phyloP scores from a whole-genome alignment of 2,888 invertebrate genomes.

The Leptinotarsa tumamoca region DNA sequence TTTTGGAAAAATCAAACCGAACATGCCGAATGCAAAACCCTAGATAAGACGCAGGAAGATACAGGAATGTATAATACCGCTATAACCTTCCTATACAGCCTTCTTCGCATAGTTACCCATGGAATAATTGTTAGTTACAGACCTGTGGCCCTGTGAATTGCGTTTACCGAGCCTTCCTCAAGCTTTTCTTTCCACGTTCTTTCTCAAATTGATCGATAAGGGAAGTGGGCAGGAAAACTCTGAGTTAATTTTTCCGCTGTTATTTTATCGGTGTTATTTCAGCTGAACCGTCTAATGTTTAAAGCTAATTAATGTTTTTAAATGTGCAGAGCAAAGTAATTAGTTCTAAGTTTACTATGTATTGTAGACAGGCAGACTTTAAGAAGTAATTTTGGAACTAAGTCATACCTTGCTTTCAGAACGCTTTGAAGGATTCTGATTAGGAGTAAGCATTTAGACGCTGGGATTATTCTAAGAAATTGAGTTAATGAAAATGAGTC shows the following conservation, averaged over 20 bases:
- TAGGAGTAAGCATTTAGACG: not conserved
- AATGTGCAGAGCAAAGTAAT: not conserved
- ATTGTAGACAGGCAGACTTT: not conserved
- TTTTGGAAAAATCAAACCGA: too few species aligned
- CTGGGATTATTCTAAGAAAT: too few species aligned
- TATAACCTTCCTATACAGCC: too few species aligned
- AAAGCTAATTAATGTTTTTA: not conserved
- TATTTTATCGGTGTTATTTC: conserved; percentile 6
- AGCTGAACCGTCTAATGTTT: not conserved
- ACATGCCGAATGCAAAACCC: not conserved
- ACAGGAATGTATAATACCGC: not conserved
- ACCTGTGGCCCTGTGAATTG: not conserved
- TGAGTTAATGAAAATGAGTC: too few species aligned
- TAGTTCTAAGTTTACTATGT: not conserved
- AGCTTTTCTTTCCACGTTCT: not conserved
- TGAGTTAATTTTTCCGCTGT: not conserved
- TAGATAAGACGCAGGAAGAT: not conserved
- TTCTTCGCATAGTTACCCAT: not conserved
- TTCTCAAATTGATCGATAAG: too few species aligned
- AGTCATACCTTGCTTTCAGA: not conserved
- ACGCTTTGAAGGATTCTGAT: not conserved
- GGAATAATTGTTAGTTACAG: not conserved
- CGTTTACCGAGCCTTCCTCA: not conserved
- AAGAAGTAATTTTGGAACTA: not conserved
- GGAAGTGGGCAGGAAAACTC: not conserved